These are phyloP conservation scores for Pycnomerus fuliginosus DNA, from an alignment of 2,888 invertebrate species.

Conservation along the genomic window DNA sequence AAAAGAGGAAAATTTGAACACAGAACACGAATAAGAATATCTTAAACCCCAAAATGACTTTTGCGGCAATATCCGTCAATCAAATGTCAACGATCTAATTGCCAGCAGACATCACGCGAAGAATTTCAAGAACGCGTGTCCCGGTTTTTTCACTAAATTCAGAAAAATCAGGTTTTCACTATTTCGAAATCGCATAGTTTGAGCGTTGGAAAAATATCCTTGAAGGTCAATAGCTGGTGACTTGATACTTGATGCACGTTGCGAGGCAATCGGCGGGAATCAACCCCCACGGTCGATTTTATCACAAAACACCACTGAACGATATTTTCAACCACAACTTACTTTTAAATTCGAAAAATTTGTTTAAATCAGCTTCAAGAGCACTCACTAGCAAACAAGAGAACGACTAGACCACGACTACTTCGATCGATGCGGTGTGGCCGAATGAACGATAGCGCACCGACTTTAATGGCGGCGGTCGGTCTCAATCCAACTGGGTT, in stretches of 20 bases:
- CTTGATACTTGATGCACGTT: slow-evolving; percentile 18
- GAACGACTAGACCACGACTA: slow-evolving; percentile 52
- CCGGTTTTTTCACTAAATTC: not conserved
- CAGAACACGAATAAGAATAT: slow-evolving; percentile 13
- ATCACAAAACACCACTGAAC: slow-evolving; percentile 21
- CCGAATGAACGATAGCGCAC: slow-evolving; percentile 46
- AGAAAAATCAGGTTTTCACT: no score
- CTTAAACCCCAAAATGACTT: slow-evolving; percentile 10
- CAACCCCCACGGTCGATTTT: slow-evolving; percentile 7
- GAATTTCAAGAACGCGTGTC: slow-evolving; percentile 24
- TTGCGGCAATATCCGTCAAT: slow-evolving; percentile 7
- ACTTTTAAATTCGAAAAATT: slow-evolving; percentile 45
- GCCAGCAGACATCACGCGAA: slow-evolving; percentile 3
- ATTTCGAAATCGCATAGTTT: no score
- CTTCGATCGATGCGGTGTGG: slow-evolving; percentile 50
- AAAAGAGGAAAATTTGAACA: no score
- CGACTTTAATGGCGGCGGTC: slow-evolving; percentile 46
- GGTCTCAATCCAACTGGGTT: no score
- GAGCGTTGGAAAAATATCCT: no score
- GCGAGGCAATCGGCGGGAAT: slow-evolving; percentile 6
- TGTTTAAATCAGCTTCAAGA: slow-evolving; percentile 42
- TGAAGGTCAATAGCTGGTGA: slow-evolving; percentile 33
- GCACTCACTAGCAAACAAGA: slow-evolving; percentile 39
- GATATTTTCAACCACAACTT: slow-evolving; percentile 39
- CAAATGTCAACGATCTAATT: slow-evolving; percentile 23